Evolutionary conservation across 2,797 vertebrate genomes (phyloP).

Genomic region (Ptychobarbus kaznakovi): DNA sequence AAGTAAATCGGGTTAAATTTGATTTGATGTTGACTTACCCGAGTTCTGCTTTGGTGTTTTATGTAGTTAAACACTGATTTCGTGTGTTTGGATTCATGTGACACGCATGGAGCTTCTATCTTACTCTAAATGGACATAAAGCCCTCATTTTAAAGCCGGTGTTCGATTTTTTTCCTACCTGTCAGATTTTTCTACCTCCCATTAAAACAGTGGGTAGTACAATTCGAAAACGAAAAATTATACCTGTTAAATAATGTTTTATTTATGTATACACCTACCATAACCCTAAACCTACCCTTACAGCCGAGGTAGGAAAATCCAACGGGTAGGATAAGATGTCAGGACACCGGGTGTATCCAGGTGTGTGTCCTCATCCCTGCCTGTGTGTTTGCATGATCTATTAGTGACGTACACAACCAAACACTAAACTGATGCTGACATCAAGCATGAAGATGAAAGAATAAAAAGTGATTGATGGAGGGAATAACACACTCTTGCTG

Average conservation of each 20-base stretch:
- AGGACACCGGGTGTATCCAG: neutral
- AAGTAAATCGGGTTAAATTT: neutral
- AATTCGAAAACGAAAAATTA: no score
- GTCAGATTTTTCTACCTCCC: no score
- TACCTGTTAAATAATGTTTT: no score
- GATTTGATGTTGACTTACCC: neutral
- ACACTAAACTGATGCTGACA: constrained; percentile 6
- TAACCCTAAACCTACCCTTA: no score
- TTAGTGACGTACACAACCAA: neutral
- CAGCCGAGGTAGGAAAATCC: no score
- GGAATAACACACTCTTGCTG: constrained; percentile 11
- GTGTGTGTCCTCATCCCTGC: constrained; percentile 10
- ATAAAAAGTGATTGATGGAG: constrained; percentile 13
- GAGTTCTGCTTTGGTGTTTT: constrained; percentile 5
- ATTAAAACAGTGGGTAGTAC: no score
- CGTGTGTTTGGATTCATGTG: neutral
- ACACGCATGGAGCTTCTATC: neutral
- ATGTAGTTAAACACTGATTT: constrained; percentile 6
- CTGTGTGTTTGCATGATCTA: neutral
- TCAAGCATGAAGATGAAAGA: constrained; percentile 26
- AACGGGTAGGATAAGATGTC: no score
- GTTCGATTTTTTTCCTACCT: no score
- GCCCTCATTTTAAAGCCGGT: neutral
- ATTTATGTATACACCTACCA: no score
- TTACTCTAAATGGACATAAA: constrained; percentile 4